A percentile compares a stretch with the other conserved stretches of the same genome.
Evolutionary conservation across 2,888 invertebrate species (phyloP).

Genomic region (Pterobdella sp.): DNA sequence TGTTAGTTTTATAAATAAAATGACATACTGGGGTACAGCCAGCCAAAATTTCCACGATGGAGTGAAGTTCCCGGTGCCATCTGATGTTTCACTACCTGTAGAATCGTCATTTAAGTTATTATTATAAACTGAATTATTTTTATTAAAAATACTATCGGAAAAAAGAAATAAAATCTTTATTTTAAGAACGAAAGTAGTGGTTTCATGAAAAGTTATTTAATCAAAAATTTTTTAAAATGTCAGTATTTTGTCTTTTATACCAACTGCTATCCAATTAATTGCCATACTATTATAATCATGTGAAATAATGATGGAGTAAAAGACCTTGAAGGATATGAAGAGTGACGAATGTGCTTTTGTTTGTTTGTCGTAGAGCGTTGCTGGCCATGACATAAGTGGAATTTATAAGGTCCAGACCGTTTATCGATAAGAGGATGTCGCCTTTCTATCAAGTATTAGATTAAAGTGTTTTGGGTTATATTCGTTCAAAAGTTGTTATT

Average conservation of each 20-base stretch:
- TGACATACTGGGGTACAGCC: slow-evolving; percentile 50
- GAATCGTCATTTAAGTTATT: too few relatives aligned
- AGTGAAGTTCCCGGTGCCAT: slow-evolving; percentile 50
- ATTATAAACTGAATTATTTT: too few relatives aligned
- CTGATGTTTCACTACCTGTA: slow-evolving; percentile 44
- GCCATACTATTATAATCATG: neutral
- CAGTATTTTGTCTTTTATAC: neutral
- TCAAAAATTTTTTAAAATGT: neutral
- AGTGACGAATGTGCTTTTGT: slow-evolving; percentile 47
- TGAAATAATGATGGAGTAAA: neutral
- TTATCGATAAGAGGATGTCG: slow-evolving; percentile 52
- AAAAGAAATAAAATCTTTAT: too few relatives aligned
- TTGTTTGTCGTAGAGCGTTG: slow-evolving; percentile 49
- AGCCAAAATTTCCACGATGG: slow-evolving; percentile 56
- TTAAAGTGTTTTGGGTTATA: neutral
- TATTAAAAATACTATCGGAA: too few relatives aligned
- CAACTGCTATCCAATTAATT: neutral
- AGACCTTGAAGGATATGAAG: slow-evolving; percentile 51
- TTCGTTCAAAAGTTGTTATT: neutral
- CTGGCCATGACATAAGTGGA: slow-evolving; percentile 53
- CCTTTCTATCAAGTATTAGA: slow-evolving; percentile 48
- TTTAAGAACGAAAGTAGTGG: neutral
- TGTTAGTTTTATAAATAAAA: neutral
- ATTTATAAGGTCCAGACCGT: slow-evolving; percentile 50
- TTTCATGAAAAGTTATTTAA: neutral